A percentile compares a stretch with the other conserved stretches of the same genome.
Conservation (phyloP, 30 jellyfish, hydroid and myxozoan genomes). For the Aurelia coerulea region DNA sequence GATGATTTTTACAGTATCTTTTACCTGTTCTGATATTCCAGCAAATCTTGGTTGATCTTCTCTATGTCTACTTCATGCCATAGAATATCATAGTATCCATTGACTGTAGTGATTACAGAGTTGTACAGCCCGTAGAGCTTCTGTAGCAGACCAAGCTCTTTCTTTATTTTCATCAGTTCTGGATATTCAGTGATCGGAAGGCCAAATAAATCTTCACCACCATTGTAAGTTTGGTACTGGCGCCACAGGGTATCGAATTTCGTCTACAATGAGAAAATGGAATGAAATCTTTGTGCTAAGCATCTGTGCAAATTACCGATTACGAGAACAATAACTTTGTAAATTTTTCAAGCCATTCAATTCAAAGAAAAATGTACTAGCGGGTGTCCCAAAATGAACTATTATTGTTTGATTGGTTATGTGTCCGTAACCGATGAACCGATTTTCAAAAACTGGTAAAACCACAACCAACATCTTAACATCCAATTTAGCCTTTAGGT, state of each 20-base stretch:
- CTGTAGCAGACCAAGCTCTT: constrained; percentile 89
- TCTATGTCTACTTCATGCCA: constrained; percentile 99
- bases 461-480: too few species aligned
- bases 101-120: constrained; percentile 93
- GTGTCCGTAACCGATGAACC: too few species aligned
- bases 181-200: constrained; percentile 92
- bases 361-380: too few species aligned
- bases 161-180: constrained; percentile 80
- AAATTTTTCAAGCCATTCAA: too few species aligned
- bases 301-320: too few species aligned
- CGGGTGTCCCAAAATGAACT: too few species aligned
- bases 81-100: constrained; percentile 91
- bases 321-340: too few species aligned
- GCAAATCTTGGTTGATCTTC: constrained; percentile 86
- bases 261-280: constrained; percentile 42
- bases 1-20: not conserved
- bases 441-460: too few species aligned
- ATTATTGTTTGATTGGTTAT: too few species aligned
- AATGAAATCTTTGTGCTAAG: too few species aligned
- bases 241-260: constrained; percentile 96
- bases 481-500: too few species aligned
- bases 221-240: constrained; percentile 88
- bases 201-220: constrained; percentile 99
- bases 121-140: constrained; percentile 94
- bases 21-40: constrained; percentile 93